Evolutionary conservation across 1,140 invertebrate genomes (phyloP).

Genomic region (Octopus bimaculoides): DNA sequence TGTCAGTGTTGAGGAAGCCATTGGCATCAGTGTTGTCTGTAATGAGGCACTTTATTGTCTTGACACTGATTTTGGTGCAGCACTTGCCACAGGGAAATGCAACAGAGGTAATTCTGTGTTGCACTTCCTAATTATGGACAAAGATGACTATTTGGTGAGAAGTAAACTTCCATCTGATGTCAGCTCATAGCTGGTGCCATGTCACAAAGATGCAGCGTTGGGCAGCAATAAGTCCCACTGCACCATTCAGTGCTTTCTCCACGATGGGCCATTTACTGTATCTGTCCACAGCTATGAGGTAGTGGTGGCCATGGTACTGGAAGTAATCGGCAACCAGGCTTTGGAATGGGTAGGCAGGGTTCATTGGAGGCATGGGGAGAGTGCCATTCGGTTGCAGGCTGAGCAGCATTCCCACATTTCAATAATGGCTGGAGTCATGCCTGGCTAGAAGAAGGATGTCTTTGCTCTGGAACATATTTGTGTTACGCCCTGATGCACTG

Average conservation of each 20-base stretch:
- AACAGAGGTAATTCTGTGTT: too few relatives aligned
- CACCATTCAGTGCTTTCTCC: slow-evolving; percentile 9
- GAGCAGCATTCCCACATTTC: slow-evolving; percentile 12
- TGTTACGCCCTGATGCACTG: slow-evolving; percentile 30
- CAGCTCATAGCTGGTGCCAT: slow-evolving; percentile 25
- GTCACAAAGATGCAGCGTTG: slow-evolving; percentile 26
- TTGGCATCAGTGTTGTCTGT: too few relatives aligned
- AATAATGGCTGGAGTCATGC: slow-evolving; percentile 26
- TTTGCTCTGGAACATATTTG: slow-evolving; percentile 24
- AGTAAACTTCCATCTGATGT: slow-evolving; percentile 26
- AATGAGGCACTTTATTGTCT: too few relatives aligned
- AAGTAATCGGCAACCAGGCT: slow-evolving; percentile 31
- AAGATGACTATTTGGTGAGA: neutral
- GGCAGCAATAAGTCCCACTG: slow-evolving; percentile 16
- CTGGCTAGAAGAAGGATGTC: slow-evolving; percentile 20
- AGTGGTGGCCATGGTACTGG: slow-evolving; percentile 21
- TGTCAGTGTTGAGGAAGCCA: too few relatives aligned
- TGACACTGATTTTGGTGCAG: too few relatives aligned
- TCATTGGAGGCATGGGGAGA: slow-evolving; percentile 25
- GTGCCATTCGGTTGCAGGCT: slow-evolving; percentile 25
- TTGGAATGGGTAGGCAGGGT: slow-evolving; percentile 28
- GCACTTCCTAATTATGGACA: too few relatives aligned
- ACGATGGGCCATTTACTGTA: slow-evolving; percentile 23
- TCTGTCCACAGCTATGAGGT: slow-evolving; percentile 27
- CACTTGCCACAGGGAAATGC: too few relatives aligned